These are phyloP conservation scores for Synanthedon formicaeformis DNA, from an alignment of 2,888 invertebrate species.

Conservation along the genomic window DNA sequence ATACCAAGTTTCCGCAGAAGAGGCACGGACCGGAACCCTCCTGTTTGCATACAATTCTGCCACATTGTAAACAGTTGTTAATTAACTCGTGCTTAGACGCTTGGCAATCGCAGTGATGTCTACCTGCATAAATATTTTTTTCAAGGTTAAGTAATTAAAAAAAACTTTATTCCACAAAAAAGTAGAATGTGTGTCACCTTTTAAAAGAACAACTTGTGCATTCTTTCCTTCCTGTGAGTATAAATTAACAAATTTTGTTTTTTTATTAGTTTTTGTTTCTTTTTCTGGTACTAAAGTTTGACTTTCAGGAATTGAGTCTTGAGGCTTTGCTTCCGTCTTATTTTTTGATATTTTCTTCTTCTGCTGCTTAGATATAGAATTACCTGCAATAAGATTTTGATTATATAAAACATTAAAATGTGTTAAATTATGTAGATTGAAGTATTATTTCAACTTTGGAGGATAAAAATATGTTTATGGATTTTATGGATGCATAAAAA, in stretches of 20 bases:
- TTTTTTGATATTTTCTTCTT: constrained; percentile 59
- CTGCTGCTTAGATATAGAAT: constrained; percentile 31
- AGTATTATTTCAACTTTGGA: too few species aligned
- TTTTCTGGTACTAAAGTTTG: constrained; percentile 13
- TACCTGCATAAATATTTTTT: constrained; percentile 64
- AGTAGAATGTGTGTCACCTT: constrained; percentile 29
- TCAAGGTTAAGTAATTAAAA: neutral
- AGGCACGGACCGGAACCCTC: constrained; percentile 98
- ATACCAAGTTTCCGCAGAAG: constrained; percentile 88
- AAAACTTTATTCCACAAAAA: neutral
- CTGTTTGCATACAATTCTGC: constrained; percentile 93
- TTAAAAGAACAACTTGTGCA: constrained; percentile 68
- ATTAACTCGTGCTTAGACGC: constrained; percentile 90
- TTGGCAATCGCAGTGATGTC: constrained; percentile 92
- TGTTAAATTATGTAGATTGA: too few species aligned
- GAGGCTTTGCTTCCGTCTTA: constrained; percentile 21
- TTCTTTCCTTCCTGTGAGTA: constrained; percentile 78
- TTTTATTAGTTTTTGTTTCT: constrained; percentile 62
- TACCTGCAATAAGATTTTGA: constrained; percentile 19
- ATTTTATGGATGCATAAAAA: too few species aligned
- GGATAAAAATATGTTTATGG: too few species aligned
- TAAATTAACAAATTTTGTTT: constrained; percentile 80
- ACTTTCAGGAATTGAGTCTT: constrained; percentile 14
- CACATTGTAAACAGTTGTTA: constrained; percentile 94
- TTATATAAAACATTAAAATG: too few species aligned